These are phyloP conservation scores for Corythaeola cristata DNA, from an alignment of 2,113 vertebrate genomes.

Conservation along the genomic window DNA sequence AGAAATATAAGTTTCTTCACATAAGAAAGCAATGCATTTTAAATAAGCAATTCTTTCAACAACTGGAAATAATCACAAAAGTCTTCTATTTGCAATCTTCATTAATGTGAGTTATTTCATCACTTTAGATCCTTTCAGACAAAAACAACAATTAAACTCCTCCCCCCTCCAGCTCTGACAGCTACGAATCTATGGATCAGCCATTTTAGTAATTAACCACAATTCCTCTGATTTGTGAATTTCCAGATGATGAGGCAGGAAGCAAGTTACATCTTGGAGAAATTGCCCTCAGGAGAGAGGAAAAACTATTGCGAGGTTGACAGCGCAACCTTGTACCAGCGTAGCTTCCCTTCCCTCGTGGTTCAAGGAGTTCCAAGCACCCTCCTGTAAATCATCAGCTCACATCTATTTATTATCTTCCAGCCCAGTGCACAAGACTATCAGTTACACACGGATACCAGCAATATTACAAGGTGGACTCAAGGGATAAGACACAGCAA, in stretches of 20 bases:
- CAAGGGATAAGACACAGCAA: slow-evolving; percentile 67
- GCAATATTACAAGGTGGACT: slow-evolving; percentile 75
- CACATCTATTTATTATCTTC: slow-evolving; percentile 81
- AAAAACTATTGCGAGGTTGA: slow-evolving; percentile 70
- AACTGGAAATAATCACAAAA: slow-evolving; percentile 58
- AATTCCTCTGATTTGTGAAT: slow-evolving; percentile 72
- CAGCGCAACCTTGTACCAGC: slow-evolving; percentile 59
- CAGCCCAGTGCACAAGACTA: slow-evolving; percentile 78
- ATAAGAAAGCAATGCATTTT: slow-evolving; percentile 44
- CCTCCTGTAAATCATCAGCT: slow-evolving; percentile 80
- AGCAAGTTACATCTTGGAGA: slow-evolving; percentile 65
- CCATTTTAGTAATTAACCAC: slow-evolving; percentile 75
- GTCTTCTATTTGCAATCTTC: slow-evolving; percentile 46
- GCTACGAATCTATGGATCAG: slow-evolving; percentile 62
- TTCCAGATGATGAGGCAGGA: slow-evolving; percentile 72
- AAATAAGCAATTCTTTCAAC: slow-evolving; percentile 56
- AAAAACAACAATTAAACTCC: slow-evolving; percentile 64
- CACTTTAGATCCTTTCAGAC: slow-evolving; percentile 55
- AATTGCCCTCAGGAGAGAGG: slow-evolving; percentile 72
- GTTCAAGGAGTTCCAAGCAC: slow-evolving; percentile 77
- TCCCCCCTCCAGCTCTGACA: slow-evolving; percentile 28
- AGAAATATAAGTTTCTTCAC: slow-evolving; percentile 18
- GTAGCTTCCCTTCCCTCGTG: slow-evolving; percentile 62
- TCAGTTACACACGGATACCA: slow-evolving; percentile 80
- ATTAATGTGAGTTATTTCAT: slow-evolving; percentile 71